Base-by-base conservation (phyloP, 1,140 invertebrate species). In the Ridgeia piscesae region DNA sequence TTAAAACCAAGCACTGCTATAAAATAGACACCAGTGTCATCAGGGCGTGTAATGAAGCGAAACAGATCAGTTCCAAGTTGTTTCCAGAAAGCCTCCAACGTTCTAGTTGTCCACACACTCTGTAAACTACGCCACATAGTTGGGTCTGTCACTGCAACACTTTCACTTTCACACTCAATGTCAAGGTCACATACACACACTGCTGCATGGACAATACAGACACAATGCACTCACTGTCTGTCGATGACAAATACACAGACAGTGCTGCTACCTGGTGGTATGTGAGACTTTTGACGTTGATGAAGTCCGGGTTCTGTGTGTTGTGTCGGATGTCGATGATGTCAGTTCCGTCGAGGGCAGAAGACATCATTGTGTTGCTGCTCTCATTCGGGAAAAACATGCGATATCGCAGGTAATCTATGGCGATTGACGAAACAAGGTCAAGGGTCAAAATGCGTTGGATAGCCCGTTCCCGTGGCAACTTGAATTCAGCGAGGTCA, bases 311-410 rank as follows among this genome's bases (percentile, higher is more conserved):
- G 1, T 89, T 91, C 1, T 97, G 97, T 89, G 97, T 97, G 95
- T 98, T 98, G 14, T 96, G 95, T 91, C 98, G 96, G 48, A 98
- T 97, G 94, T 98, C 97, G 6, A 96, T 96, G 21, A 97, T 96
- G 95, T 98, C 97, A 89, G 96, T 97, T 96, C 98, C 98, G 95
- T 98, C 98, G 8, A 98, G 95, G 1, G 98, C 98, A 0, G 98
- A 97, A 0, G 98, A 97, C 92, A 97, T 96, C 0, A 98, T 97
- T 0, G 98, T 98, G 93, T 98, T 98, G 35, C 97, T 96, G 17
- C 96, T 96, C 42, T 98, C 97, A 91, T 96, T 95, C 0, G 98
- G 97, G 0, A 99, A 97, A 0, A 99, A 96, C 21, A 99, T 95
- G 91, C 97, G 96, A 94, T 98, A 98, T 94, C 98, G 98, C 1